These are phyloP conservation scores for Schmidtea mediterranea DNA, from an alignment of 1,140 invertebrate genomes.

Conservation along the genomic window DNA sequence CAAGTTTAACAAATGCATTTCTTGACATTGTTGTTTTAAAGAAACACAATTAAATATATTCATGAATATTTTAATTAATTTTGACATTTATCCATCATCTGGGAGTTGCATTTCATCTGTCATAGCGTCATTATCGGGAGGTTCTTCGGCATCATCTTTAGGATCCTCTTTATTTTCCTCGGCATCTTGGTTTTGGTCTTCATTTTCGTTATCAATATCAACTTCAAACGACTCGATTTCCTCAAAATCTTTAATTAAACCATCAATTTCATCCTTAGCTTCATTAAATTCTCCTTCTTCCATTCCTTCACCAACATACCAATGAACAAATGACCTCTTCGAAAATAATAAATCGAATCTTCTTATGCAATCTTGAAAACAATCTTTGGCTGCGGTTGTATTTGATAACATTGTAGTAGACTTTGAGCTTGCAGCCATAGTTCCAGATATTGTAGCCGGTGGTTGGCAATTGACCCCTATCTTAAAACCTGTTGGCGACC, in stretches of 20 bases:
- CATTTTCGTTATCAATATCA: neutral
- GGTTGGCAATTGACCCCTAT: conserved; percentile 18
- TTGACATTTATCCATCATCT: no score
- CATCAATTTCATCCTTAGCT: neutral
- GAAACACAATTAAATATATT: no score
- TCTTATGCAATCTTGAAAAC: neutral
- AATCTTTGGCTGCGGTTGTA: neutral
- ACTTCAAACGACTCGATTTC: neutral
- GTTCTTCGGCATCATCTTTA: no score
- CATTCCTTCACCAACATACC: conserved; percentile 1
- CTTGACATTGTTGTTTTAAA: no score
- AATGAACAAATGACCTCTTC: neutral
- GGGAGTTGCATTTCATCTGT: no score
- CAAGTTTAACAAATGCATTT: no score
- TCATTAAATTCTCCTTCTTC: neutral
- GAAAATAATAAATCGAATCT: neutral
- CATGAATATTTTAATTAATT: no score
- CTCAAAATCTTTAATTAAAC: neutral
- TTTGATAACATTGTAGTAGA: neutral
- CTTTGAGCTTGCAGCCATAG: no score
- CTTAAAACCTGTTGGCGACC: conserved; percentile 14
- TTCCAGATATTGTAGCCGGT: conserved; percentile 10
- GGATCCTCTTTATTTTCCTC: no score
- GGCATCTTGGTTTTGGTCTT: no score
- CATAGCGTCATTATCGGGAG: no score